phyloP scores from a whole-genome alignment of 2,113 vertebrate genomes.

The Oreochromis tanganicae region DNA sequence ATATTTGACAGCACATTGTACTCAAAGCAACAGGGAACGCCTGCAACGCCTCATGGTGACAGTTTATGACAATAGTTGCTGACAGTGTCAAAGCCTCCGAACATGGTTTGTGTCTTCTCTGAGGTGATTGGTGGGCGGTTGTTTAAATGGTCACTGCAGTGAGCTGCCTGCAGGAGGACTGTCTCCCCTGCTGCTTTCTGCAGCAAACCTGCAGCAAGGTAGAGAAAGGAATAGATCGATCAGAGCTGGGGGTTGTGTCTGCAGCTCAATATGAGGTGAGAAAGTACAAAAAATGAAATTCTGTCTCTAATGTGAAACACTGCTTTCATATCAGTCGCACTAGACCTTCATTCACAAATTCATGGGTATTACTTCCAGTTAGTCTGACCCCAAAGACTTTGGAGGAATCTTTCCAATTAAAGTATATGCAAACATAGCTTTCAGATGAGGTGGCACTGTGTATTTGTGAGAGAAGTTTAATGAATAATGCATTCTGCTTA shows the following conservation, averaged over 20 bases:
- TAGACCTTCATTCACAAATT: neutral
- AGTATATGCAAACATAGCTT: constrained; percentile 58
- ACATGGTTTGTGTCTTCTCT: constrained; percentile 1
- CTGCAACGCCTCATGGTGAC: constrained; percentile 34
- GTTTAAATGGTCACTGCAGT: neutral
- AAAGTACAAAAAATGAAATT: neutral
- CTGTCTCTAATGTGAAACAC: neutral
- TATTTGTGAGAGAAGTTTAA: constrained; percentile 48
- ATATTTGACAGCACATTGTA: constrained; percentile 47
- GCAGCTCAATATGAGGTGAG: neutral
- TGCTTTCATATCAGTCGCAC: neutral
- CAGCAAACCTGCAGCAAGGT: neutral
- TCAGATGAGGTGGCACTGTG: constrained; percentile 45
- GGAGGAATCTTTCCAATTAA: constrained; percentile 53
- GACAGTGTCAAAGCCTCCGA: constrained; percentile 31
- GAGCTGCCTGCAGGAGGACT: constrained; percentile 4
- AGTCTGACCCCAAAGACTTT: constrained; percentile 34
- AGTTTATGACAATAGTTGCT: constrained; percentile 42
- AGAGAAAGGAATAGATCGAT: neutral
- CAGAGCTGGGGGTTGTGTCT: neutral
- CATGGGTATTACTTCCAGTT: neutral
- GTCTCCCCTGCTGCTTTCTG: neutral
- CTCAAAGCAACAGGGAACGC: constrained; percentile 38
- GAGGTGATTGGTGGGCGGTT: neutral
- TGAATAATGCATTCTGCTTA: constrained; percentile 71